Evolutionary conservation across 1,140 invertebrate genomes (phyloP).

Genomic region (Thaumetopoea pityocampa): DNA sequence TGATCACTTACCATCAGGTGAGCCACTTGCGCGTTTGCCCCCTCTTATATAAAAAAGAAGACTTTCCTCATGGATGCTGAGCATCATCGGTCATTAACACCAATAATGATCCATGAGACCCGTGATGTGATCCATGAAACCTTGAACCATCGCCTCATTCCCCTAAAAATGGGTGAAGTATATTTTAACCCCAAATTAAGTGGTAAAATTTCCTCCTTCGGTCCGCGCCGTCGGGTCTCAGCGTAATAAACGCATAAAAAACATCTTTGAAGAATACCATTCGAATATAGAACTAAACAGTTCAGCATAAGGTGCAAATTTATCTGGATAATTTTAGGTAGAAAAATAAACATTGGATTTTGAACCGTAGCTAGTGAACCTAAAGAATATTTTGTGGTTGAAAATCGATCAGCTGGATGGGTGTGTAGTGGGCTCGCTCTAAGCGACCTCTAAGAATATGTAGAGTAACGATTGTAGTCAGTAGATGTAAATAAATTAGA

Average conservation of each 20-base stretch:
- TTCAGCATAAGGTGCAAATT: too few relatives aligned
- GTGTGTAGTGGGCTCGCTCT: conserved; percentile 55
- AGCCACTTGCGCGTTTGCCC: too few relatives aligned
- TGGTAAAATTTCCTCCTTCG: conserved; percentile 38
- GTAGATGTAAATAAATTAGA: conserved; percentile 35
- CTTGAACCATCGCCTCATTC: conserved; percentile 30
- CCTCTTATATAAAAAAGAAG: too few relatives aligned
- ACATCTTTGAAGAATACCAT: too few relatives aligned
- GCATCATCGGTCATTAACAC: too few relatives aligned
- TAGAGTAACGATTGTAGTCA: conserved; percentile 63
- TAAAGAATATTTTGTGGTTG: conserved; percentile 24
- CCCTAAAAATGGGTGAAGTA: conserved; percentile 37
- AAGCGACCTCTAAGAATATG: conserved; percentile 63
- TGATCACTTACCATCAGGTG: too few relatives aligned
- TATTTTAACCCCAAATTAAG: conserved; percentile 61
- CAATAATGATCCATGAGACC: conserved; percentile 6
- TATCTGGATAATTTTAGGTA: conserved; percentile 3
- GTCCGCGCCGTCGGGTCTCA: conserved; percentile 58
- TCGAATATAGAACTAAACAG: too few relatives aligned
- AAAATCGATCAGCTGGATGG: conserved; percentile 18
- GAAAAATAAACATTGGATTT: background rate
- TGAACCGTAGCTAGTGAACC: conserved; percentile 4
- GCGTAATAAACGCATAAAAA: background rate
- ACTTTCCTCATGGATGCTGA: too few relatives aligned
- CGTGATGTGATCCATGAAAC: conserved; percentile 21